These are phyloP conservation scores for Monodelphis domestica DNA, from an alignment of 2,797 vertebrate species.

Conservation along the genomic window DNA sequence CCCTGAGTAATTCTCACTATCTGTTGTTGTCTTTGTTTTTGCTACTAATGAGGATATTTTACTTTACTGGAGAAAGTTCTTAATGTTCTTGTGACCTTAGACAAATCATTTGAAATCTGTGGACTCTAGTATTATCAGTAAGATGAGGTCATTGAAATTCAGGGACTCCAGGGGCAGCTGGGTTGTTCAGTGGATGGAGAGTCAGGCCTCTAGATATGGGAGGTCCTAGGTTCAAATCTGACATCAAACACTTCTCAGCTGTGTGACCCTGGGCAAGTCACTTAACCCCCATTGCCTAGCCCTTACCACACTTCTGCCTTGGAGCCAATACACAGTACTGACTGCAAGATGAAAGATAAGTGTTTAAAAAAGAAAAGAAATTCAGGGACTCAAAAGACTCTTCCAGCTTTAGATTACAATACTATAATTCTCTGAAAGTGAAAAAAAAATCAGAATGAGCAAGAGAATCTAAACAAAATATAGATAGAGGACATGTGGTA, in stretches of 20 bases:
- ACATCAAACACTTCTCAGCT: no score
- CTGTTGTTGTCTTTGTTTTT: neutral
- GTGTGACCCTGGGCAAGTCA: no score
- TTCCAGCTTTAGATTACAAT: neutral
- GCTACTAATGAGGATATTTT: neutral
- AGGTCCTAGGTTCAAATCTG: no score
- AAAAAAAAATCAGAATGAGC: no score
- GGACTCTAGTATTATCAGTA: neutral
- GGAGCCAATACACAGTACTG: no score
- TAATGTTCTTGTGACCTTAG: neutral
- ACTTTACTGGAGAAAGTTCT: neutral
- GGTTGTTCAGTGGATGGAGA: no score
- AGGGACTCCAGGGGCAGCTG: no score
- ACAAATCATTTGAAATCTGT: neutral
- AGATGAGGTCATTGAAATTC: neutral
- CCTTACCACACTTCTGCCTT: no score
- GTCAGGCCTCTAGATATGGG: no score
- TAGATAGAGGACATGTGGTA: neutral
- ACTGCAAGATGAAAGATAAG: no score
- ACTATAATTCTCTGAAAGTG: neutral
- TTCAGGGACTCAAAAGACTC: neutral
- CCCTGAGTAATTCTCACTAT: neutral
- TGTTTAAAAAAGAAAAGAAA: no score
- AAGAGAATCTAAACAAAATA: neutral
- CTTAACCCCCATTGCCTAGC: no score